These are phyloP conservation scores for Caerostris darwini DNA, from an alignment of 1,140 invertebrate genomes.

Conservation along the genomic window DNA sequence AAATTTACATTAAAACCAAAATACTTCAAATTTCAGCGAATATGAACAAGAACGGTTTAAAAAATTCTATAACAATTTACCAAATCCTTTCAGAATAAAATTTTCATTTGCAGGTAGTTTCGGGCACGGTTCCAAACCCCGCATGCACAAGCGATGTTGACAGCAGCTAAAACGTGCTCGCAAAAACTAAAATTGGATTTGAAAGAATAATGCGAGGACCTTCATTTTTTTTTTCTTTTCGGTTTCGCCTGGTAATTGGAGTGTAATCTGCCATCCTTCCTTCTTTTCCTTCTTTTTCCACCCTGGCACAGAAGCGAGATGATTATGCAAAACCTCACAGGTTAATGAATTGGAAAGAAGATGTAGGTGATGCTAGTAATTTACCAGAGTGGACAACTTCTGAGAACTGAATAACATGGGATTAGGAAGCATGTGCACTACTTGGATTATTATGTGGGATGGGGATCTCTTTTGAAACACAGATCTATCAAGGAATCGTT, in stretches of 20 bases:
- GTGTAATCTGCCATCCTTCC: not conserved
- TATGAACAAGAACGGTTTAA: no score
- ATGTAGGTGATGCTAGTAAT: not conserved
- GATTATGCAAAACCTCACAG: not conserved
- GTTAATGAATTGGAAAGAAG: constrained; percentile 20
- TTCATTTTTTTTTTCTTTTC: not conserved
- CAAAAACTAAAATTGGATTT: constrained; percentile 31
- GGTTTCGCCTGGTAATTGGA: not conserved
- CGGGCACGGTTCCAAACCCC: not conserved
- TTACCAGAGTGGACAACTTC: not conserved
- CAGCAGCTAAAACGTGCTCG: not conserved
- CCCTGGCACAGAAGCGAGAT: not conserved
- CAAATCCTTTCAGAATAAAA: no score
- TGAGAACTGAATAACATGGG: not conserved
- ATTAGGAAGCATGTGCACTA: no score
- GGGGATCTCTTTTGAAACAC: no score
- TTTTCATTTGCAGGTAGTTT: not conserved
- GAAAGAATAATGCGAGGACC: constrained; percentile 1
- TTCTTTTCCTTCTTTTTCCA: not conserved
- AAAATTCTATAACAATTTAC: no score
- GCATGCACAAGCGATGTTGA: not conserved
- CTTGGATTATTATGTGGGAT: no score
- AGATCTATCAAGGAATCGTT: no score
- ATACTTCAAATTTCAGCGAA: no score
- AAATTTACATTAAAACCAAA: no score